These are phyloP conservation scores for Agrenia bidenticulata DNA, from an alignment of 2,888 invertebrate genomes.

Conservation along the genomic window DNA sequence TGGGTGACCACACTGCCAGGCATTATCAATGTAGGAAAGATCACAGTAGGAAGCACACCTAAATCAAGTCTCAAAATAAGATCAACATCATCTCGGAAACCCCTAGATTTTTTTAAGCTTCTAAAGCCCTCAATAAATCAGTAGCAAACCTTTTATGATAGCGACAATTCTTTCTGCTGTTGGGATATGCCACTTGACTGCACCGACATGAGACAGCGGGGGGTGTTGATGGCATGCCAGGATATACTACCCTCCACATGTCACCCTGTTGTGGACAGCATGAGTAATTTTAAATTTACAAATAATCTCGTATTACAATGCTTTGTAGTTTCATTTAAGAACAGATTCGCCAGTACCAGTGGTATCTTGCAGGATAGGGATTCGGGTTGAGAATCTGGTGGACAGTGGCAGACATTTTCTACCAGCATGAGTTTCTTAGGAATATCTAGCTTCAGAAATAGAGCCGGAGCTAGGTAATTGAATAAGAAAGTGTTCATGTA, in stretches of 20 bases:
- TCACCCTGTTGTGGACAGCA: constrained; percentile 43
- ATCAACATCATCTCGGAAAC: neutral
- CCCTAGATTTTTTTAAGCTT: neutral
- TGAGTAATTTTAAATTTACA: too few relatives aligned
- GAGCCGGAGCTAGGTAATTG: constrained; percentile 56
- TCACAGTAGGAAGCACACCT: constrained; percentile 7
- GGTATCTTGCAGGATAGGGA: constrained; percentile 15
- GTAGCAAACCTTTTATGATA: neutral
- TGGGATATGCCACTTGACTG: neutral
- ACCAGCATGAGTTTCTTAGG: constrained; percentile 28
- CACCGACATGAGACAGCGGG: constrained; percentile 27
- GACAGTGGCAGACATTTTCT: neutral
- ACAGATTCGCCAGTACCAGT: too few relatives aligned
- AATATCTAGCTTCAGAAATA: constrained; percentile 54
- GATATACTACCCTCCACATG: constrained; percentile 48
- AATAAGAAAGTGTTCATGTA: constrained; percentile 57
- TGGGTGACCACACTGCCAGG: constrained; percentile 13
- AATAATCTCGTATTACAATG: too few relatives aligned
- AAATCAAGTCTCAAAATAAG: neutral
- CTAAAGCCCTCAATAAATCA: neutral
- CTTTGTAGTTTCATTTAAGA: too few relatives aligned
- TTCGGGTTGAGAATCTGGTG: neutral
- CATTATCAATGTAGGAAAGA: constrained; percentile 11
- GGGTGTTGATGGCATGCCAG: constrained; percentile 45
- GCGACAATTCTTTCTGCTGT: neutral